Evolutionary conservation across 1,140 invertebrate genomes (phyloP).

Genomic region (Popillia japonica): DNA sequence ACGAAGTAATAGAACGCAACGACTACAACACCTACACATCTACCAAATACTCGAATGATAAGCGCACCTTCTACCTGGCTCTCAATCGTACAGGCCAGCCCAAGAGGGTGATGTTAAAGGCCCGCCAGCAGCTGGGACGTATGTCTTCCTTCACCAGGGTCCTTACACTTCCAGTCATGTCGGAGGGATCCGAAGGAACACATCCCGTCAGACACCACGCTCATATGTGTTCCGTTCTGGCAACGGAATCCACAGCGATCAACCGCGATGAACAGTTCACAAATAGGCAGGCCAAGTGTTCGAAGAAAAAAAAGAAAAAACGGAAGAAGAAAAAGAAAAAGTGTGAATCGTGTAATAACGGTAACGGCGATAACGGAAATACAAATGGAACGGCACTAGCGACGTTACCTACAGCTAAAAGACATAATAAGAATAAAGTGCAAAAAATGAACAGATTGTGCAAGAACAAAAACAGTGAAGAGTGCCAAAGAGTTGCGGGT

Average conservation of each 20-base stretch:
- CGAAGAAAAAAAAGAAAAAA: conserved; percentile 58
- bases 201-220: conserved; percentile 54
- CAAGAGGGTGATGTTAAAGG: conserved; percentile 73
- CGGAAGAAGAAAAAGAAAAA: conserved; percentile 50
- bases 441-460: conserved; percentile 53
- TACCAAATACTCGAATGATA: conserved; percentile 73
- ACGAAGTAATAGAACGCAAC: conserved; percentile 83
- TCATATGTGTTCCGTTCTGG: conserved; percentile 45
- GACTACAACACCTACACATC: conserved; percentile 88
- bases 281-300: conserved; percentile 36
- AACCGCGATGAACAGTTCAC: conserved; percentile 43
- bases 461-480: conserved; percentile 55
- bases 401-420: conserved; percentile 38
- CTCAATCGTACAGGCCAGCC: conserved; percentile 75
- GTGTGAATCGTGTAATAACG: conserved; percentile 51
- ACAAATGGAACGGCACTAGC: conserved; percentile 41
- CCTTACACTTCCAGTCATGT: conserved; percentile 69
- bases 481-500: conserved; percentile 59
- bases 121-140: conserved; percentile 72
- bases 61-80: conserved; percentile 78
- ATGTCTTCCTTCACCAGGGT: conserved; percentile 74
- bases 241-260: conserved; percentile 19
- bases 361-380: conserved; percentile 47
- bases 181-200: conserved; percentile 63
- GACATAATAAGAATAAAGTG: conserved; percentile 45